Evolutionary conservation across 2,888 invertebrate genomes (phyloP).

Genomic region (Axea sp.): DNA sequence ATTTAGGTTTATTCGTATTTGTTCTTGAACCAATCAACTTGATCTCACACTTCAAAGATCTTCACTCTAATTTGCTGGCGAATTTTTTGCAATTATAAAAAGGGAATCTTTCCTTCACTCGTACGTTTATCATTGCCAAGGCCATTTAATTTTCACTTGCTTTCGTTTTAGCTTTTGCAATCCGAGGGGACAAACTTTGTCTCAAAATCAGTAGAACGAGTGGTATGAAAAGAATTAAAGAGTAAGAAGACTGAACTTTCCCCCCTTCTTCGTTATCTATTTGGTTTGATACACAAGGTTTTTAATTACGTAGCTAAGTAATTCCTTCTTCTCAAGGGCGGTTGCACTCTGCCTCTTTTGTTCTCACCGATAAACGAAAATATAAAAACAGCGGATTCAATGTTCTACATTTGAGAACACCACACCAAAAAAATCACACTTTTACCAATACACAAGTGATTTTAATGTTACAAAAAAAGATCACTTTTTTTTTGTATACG

Average conservation of each 20-base stretch:
- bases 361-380: conserved; percentile 59
- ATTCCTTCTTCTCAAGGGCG: conserved; percentile 70
- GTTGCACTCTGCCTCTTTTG: conserved; percentile 45
- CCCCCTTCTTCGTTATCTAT: conserved; percentile 74
- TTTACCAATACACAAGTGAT: conserved; percentile 35
- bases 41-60: conserved; percentile 68
- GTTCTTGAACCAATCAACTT: conserved; percentile 65
- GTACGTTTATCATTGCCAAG: conserved; percentile 47
- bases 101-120: conserved; percentile 61
- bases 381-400: conserved; percentile 69
- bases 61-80: conserved; percentile 62
- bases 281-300: conserved; percentile 74
- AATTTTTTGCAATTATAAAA: conserved; percentile 74
- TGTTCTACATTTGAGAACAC: conserved; percentile 60
- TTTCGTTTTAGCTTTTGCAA: conserved; percentile 56
- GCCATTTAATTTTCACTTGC: conserved; percentile 61
- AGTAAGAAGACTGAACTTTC: conserved; percentile 69
- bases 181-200: conserved; percentile 39
- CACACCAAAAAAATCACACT: conserved; percentile 29
- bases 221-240: conserved; percentile 69
- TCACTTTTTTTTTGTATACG: conserved; percentile 9
- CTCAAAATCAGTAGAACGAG: conserved; percentile 51
- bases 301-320: conserved; percentile 77
- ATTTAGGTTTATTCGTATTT: conserved; percentile 66
- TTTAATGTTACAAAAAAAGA: conserved; percentile 16